phyloP scores from a whole-genome alignment of 2,797 vertebrate genomes.

The Pelobates cultripes region DNA sequence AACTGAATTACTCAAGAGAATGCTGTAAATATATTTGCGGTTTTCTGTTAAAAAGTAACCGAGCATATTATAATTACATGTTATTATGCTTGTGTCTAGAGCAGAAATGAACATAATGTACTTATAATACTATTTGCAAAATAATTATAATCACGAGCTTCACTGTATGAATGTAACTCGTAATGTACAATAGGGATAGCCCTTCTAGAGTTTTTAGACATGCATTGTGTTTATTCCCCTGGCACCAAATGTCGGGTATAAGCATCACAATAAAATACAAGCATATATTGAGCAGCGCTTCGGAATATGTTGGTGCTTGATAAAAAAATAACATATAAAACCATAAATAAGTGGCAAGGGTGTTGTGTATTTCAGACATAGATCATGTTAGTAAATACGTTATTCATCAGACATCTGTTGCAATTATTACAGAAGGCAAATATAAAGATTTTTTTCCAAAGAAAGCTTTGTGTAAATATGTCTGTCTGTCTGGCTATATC shows the following conservation, averaged over 20 bases:
- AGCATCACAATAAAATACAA: too few species aligned
- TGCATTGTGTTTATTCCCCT: neutral
- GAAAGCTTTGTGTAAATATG: neutral
- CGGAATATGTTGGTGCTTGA: too few species aligned
- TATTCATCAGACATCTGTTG: too few species aligned
- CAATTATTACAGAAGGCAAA: too few species aligned
- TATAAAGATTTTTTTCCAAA: too few species aligned
- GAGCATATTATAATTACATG: constrained; percentile 8
- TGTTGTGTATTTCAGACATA: too few species aligned
- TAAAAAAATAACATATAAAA: too few species aligned
- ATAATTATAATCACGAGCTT: neutral
- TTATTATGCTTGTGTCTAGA: neutral
- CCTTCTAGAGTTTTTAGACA: neutral
- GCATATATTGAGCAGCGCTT: too few species aligned
- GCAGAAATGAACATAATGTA: constrained; percentile 21
- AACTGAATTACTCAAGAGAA: neutral
- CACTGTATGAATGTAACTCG: neutral
- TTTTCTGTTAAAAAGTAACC: neutral
- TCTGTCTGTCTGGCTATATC: neutral
- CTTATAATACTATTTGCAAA: constrained; percentile 23
- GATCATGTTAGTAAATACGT: too few species aligned
- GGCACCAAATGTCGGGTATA: neutral
- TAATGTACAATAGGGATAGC: neutral
- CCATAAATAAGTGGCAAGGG: too few species aligned
- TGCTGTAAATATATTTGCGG: neutral